Evolutionary conservation across 2,888 invertebrate species (phyloP).

Genomic region (Myathropa florea): DNA sequence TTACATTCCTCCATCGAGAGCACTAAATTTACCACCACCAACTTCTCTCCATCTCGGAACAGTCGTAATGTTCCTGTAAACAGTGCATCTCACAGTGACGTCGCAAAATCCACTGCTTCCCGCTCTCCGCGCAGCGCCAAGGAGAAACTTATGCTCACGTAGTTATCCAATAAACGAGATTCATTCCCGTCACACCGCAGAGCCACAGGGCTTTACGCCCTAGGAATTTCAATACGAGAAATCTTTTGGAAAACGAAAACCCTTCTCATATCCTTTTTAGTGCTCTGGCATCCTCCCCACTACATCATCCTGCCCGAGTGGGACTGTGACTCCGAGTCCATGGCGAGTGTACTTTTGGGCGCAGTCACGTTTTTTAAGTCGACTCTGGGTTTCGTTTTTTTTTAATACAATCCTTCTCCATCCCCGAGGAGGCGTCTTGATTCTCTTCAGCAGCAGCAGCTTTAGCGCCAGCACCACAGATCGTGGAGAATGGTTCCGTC

Average conservation of each 20-base stretch:
- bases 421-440: slow-evolving; percentile 21
- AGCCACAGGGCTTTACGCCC: slow-evolving; percentile 61
- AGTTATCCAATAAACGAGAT: slow-evolving; percentile 68
- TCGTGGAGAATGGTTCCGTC: not conserved
- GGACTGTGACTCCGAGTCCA: not conserved
- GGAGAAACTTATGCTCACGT: slow-evolving; percentile 62
- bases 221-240: slow-evolving; percentile 64
- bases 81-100: slow-evolving; percentile 33
- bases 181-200: slow-evolving; percentile 60
- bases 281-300: not conserved
- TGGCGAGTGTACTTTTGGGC: slow-evolving; percentile 24
- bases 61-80: slow-evolving; percentile 18
- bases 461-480: no score
- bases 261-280: not conserved
- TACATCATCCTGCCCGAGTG: not conserved
- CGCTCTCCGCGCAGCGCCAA: no score
- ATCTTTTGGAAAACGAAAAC: slow-evolving; percentile 43
- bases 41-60: not conserved
- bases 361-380: slow-evolving; percentile 67
- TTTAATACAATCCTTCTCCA: slow-evolving; percentile 56
- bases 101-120: not conserved
- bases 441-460: not conserved
- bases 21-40: not conserved
- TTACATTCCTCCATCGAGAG: not conserved
- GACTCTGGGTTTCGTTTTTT: slow-evolving; percentile 31